A percentile compares a stretch with the other conserved stretches of the same genome.
Evolutionary conservation across 2,113 vertebrate genomes (phyloP).

Genomic region (Tetrax tetrax): DNA sequence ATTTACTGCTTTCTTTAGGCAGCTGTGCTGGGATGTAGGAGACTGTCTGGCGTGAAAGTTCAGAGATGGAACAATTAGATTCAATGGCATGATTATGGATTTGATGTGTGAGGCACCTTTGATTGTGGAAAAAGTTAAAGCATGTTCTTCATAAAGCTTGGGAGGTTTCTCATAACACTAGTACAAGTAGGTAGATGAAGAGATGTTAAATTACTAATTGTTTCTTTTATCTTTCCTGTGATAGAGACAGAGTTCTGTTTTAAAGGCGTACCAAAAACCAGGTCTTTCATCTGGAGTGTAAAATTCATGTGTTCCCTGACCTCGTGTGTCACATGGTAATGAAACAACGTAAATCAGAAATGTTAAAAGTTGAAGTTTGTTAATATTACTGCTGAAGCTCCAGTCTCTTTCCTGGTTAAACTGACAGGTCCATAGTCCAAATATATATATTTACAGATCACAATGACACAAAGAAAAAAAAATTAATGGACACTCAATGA

Average conservation of each 20-base stretch:
- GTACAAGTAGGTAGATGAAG: constrained; percentile 59
- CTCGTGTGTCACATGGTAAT: constrained; percentile 58
- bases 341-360: constrained; percentile 70
- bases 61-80: constrained; percentile 35
- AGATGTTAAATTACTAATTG: constrained; percentile 54
- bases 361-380: constrained; percentile 70
- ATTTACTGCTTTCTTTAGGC: constrained; percentile 32
- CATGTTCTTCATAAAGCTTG: constrained; percentile 29
- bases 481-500: constrained; percentile 32
- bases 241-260: constrained; percentile 51
- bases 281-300: constrained; percentile 65
- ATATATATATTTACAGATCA: constrained; percentile 60
- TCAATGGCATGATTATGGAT: neutral
- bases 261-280: constrained; percentile 38
- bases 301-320: constrained; percentile 71
- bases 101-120: constrained; percentile 35
- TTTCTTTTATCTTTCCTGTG: constrained; percentile 60
- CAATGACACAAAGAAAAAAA: neutral
- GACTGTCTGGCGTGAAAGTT: constrained; percentile 22
- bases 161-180: constrained; percentile 49
- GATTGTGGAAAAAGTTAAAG: constrained; percentile 37
- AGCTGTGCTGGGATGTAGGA: constrained; percentile 5
- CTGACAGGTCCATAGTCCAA: constrained; percentile 42
- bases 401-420: constrained; percentile 45
- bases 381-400: constrained; percentile 65